phyloP scores from a whole-genome alignment of 2,888 invertebrate species.

The Hypolimnas misippus region DNA sequence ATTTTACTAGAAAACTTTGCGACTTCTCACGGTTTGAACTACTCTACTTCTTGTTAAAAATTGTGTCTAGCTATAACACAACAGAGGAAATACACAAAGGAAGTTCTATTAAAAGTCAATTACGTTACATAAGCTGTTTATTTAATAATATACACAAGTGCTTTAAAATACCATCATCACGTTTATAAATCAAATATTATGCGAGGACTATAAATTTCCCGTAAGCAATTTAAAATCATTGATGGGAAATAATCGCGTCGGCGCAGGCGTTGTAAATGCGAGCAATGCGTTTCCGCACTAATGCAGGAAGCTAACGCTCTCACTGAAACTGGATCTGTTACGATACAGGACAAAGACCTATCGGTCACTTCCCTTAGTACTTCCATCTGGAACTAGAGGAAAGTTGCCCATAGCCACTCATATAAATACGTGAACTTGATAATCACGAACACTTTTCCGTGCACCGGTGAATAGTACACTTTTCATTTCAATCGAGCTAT shows the following conservation, averaged over 20 bases:
- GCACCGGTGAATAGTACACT: slow-evolving; percentile 65
- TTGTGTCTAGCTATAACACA: not conserved
- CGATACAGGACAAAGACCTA: slow-evolving; percentile 80
- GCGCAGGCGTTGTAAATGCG: slow-evolving; percentile 33
- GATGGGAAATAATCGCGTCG: slow-evolving; percentile 26
- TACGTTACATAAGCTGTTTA: not conserved
- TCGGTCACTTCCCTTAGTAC: slow-evolving; percentile 71
- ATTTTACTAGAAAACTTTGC: not conserved
- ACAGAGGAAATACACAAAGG: not conserved
- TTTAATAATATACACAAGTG: not conserved
- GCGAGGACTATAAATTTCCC: slow-evolving; percentile 4
- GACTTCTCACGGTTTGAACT: not conserved
- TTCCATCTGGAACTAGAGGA: slow-evolving; percentile 70
- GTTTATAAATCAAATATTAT: not conserved
- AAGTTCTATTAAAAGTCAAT: not conserved
- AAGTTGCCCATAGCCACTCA: slow-evolving; percentile 70
- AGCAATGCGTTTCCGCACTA: slow-evolving; percentile 54
- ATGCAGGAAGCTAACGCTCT: slow-evolving; percentile 57
- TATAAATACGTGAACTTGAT: slow-evolving; percentile 82
- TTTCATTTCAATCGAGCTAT: slow-evolving; percentile 69
- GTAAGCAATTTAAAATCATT: slow-evolving; percentile 19
- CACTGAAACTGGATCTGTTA: slow-evolving; percentile 68
- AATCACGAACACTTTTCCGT: slow-evolving; percentile 73
- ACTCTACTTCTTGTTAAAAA: not conserved
- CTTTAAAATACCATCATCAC: not conserved